Percentiles rank a stretch among this genome's conserved stretches.
These are phyloP conservation scores for Drosophila meridionalis DNA, from an alignment of 2,888 invertebrate genomes.

Conservation along the genomic window DNA sequence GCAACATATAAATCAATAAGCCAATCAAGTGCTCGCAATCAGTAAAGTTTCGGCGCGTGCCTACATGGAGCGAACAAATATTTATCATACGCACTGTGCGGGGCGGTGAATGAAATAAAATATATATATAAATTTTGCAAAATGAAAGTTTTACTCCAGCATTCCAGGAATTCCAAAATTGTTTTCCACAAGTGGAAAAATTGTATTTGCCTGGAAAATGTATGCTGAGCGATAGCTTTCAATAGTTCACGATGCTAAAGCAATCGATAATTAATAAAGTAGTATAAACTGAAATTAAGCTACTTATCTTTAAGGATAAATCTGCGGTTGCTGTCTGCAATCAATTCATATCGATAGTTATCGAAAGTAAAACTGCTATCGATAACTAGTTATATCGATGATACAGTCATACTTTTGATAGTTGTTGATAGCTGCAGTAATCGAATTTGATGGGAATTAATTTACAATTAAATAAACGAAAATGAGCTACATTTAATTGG, in stretches of 20 bases:
- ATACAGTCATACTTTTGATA: too few species aligned
- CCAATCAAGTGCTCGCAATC: conserved; percentile 68
- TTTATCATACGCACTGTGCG: conserved; percentile 51
- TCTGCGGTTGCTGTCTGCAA: too few species aligned
- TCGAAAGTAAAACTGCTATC: too few species aligned
- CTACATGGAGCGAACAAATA: conserved; percentile 51
- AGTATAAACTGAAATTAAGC: not conserved
- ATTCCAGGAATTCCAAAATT: not conserved
- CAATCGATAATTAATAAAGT: not conserved
- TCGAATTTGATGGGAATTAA: not conserved
- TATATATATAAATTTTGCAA: conserved; percentile 1
- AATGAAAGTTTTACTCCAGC: not conserved
- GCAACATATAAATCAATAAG: conserved; percentile 67
- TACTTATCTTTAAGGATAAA: too few species aligned
- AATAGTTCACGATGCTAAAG: not conserved
- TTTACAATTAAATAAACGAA: too few species aligned
- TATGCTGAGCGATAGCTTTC: not conserved
- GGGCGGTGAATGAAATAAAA: conserved; percentile 43
- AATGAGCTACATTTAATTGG: too few species aligned
- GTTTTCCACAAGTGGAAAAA: not conserved
- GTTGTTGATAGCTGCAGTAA: not conserved
- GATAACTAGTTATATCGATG: too few species aligned
- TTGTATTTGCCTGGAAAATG: not conserved
- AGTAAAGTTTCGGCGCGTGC: conserved; percentile 58
- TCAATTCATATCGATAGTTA: too few species aligned